A percentile compares a stretch with the other conserved stretches of the same genome.
These are phyloP conservation scores for Epinephelus lanceolatus DNA, from an alignment of 2,113 vertebrate genomes.

Conservation along the genomic window DNA sequence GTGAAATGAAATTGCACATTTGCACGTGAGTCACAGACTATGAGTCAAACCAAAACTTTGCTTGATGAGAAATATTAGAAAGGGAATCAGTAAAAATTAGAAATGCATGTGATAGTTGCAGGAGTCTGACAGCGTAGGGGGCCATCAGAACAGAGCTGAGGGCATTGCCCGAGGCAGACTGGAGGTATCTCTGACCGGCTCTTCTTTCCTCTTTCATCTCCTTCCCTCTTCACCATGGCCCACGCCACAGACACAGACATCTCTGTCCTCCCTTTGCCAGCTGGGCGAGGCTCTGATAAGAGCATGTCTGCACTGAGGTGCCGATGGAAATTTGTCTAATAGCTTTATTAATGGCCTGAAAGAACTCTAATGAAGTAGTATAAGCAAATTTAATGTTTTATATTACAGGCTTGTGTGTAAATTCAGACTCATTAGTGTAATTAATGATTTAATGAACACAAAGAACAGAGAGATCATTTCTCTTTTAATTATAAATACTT, in stretches of 20 bases:
- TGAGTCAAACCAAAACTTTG: constrained; percentile 19
- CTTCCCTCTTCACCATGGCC: constrained; percentile 21
- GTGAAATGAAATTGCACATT: not conserved
- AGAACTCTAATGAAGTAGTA: constrained; percentile 45
- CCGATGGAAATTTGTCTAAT: constrained; percentile 49
- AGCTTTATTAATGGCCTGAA: constrained; percentile 63
- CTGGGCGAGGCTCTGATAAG: constrained; percentile 48
- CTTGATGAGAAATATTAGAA: constrained; percentile 18
- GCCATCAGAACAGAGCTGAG: constrained; percentile 51
- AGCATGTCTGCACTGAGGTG: constrained; percentile 37
- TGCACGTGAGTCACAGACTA: not conserved
- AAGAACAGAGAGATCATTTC: constrained; percentile 26
- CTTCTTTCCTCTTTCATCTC: constrained; percentile 65
- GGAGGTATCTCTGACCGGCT: constrained; percentile 59
- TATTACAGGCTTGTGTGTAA: constrained; percentile 24
- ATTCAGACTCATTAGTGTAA: constrained; percentile 49
- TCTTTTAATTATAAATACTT: constrained; percentile 24
- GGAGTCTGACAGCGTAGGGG: constrained; percentile 30
- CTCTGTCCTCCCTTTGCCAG: constrained; percentile 40
- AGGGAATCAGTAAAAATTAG: constrained; percentile 34
- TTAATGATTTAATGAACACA: constrained; percentile 57
- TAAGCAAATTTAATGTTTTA: constrained; percentile 28
- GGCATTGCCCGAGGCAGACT: constrained; percentile 59
- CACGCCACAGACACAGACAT: constrained; percentile 48
- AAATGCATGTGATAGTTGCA: constrained; percentile 47